Evolutionary conservation across 2,888 invertebrate species (phyloP).

Genomic region (Lasioglossum pauxillum): DNA sequence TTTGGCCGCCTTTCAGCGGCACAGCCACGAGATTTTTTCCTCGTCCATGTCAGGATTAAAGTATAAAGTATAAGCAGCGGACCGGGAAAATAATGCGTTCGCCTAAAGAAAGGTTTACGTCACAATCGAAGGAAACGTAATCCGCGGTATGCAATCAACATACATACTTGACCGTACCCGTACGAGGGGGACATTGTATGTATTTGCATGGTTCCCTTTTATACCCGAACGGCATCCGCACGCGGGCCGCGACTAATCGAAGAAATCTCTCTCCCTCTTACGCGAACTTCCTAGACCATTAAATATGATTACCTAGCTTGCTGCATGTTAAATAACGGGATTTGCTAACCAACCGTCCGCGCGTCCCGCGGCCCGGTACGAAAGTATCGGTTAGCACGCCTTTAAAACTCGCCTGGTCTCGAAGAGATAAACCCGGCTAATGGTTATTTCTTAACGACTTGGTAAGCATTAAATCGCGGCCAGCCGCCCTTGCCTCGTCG

Average conservation of each 20-base stretch:
- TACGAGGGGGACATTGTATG: constrained; percentile 23
- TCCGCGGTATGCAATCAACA: constrained; percentile 12
- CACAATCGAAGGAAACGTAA: constrained; percentile 49
- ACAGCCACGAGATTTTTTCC: neutral
- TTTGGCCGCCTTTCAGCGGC: constrained; percentile 8
- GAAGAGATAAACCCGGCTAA: constrained; percentile 52
- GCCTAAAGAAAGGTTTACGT: constrained; percentile 45
- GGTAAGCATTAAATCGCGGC: constrained; percentile 6
- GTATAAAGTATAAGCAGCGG: neutral
- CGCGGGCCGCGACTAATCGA: constrained; percentile 58
- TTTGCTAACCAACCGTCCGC: constrained; percentile 57
- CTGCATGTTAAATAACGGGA: constrained; percentile 69
- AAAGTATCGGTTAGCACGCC: constrained; percentile 50
- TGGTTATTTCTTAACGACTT: constrained; percentile 50
- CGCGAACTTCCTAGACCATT: constrained; percentile 74
- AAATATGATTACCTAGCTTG: constrained; percentile 72
- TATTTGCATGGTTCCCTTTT: constrained; percentile 44
- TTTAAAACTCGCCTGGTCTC: constrained; percentile 48
- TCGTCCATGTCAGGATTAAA: neutral
- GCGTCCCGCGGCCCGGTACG: constrained; percentile 21
- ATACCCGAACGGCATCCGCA: constrained; percentile 23
- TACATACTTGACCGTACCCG: neutral
- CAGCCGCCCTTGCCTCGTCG: neutral
- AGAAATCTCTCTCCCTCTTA: constrained; percentile 65
- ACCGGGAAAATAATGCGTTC: constrained; percentile 21